Percentiles rank a stretch among this genome's conserved stretches.
These are phyloP conservation scores for Rhamnusium bicolor DNA, from an alignment of 2,888 invertebrate species.

Conservation along the genomic window DNA sequence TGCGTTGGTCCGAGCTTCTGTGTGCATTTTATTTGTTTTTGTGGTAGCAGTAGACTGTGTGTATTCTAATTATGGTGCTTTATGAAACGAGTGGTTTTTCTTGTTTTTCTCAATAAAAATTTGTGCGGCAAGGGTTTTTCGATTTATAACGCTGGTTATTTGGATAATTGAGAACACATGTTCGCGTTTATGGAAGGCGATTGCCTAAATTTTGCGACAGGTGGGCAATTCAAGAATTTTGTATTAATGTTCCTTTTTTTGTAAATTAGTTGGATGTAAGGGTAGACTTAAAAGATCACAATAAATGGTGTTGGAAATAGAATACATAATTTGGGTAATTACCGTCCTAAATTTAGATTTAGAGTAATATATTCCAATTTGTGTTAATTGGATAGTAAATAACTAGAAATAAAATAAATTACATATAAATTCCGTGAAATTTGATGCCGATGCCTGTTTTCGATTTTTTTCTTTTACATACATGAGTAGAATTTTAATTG, in stretches of 20 bases:
- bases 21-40: conserved; percentile 16
- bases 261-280: conserved; percentile 1
- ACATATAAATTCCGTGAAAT: background rate
- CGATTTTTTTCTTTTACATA: background rate
- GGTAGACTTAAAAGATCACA: conserved; percentile 11
- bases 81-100: background rate
- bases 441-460: background rate
- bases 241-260: background rate
- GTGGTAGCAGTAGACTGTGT: background rate
- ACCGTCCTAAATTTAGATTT: background rate
- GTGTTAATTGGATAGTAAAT: background rate
- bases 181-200: conserved; percentile 33
- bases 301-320: conserved; percentile 19
- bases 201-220: conserved; percentile 36
- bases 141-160: background rate
- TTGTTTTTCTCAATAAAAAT: background rate
- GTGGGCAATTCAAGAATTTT: conserved; percentile 21
- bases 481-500: background rate
- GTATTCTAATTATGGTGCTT: background rate
- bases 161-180: conserved; percentile 32
- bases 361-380: background rate
- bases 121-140: background rate
- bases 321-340: background rate
- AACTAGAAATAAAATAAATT: background rate
- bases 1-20: conserved; percentile 9